Percentiles rank a stretch among this genome's conserved stretches.
Evolutionary conservation across 2,797 vertebrate genomes (phyloP).

Genomic region (Thripadectes ignobilis): DNA sequence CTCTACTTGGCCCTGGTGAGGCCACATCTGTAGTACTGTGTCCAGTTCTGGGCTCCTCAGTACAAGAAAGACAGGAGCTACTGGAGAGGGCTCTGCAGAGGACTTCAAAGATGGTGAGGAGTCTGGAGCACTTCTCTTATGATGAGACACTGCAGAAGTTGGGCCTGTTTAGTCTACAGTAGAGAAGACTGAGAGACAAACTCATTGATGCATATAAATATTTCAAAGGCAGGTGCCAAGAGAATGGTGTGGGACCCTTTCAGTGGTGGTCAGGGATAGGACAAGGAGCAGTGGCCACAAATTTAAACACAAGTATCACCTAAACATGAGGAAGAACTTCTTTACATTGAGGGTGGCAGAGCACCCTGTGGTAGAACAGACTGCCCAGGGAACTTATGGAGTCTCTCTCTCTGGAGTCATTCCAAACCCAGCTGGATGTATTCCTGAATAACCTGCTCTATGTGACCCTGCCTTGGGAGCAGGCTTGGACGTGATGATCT

Average conservation of each 20-base stretch:
- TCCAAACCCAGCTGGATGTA: fast-evolving
- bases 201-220: background rate
- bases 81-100: background rate
- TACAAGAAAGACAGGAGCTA: background rate
- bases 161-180: background rate
- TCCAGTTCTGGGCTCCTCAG: background rate
- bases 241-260: background rate
- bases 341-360: background rate
- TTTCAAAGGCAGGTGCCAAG: background rate
- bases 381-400: background rate
- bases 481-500: background rate
- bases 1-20: background rate
- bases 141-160: background rate
- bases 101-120: background rate
- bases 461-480: background rate
- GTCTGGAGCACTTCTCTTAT: background rate
- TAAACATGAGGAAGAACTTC: background rate
- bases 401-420: background rate
- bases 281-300: background rate
- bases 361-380: background rate
- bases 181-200: background rate
- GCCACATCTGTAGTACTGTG: background rate
- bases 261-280: background rate
- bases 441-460: background rate
- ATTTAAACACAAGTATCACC: background rate